Evolutionary conservation across 2,888 invertebrate species (phyloP).

Genomic region (Callosobruchus maculatus): DNA sequence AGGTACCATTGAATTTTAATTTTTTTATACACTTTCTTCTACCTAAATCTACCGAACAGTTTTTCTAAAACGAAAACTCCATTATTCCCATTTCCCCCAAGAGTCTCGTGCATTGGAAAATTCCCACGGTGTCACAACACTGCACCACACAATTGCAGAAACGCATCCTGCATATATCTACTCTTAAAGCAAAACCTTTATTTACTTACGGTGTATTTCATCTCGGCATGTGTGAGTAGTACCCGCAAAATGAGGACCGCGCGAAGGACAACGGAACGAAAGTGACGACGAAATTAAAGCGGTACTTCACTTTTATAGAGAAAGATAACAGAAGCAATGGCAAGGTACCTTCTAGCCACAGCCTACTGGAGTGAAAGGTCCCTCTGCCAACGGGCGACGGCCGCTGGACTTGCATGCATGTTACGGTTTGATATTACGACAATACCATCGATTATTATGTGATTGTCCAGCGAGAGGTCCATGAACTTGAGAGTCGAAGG

Average conservation of each 20-base stretch:
- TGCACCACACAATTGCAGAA: no score
- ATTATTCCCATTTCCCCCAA: no score
- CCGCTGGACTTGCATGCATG: background rate
- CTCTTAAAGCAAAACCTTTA: no score
- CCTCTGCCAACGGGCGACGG: background rate
- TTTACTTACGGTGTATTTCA: background rate
- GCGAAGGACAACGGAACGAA: background rate
- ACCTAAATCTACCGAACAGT: no score
- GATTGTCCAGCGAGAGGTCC: background rate
- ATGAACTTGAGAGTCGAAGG: background rate
- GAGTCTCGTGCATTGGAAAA: no score
- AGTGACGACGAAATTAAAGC: background rate
- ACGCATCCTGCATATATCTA: no score
- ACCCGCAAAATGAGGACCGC: background rate
- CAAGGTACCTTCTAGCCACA: background rate
- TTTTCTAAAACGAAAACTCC: no score
- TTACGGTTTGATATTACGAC: background rate
- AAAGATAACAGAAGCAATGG: background rate
- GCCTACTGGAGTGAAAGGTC: background rate
- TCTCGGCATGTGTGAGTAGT: background rate
- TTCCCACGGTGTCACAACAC: no score
- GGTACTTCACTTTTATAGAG: background rate
- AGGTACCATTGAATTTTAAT: no score
- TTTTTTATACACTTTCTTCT: no score
- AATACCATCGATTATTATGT: background rate